Base-by-base conservation (phyloP, 2,888 invertebrate species). In the Nomada ruficornis region DNA sequence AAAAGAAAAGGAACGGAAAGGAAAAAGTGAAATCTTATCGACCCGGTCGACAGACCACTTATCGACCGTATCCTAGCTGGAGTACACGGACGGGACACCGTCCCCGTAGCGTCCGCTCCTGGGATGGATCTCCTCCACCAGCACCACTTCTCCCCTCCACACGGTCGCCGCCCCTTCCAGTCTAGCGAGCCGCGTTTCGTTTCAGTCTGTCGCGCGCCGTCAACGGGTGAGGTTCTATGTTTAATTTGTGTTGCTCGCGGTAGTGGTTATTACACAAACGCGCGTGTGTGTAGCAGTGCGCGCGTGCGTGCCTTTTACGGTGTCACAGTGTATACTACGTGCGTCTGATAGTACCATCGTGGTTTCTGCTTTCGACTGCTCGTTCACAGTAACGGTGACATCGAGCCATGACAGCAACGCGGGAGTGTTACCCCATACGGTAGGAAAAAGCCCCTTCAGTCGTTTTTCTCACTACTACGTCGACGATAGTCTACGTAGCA, bases 341-440 rank as follows among this genome's bases (percentile, higher is more conserved):
- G 80, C 81, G 84, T 75, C 74, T 73, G 77, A 77, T 74, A 78
- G 82, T 64, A 80, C 82, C 84, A 73, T 78, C 73, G 84, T 85
- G 85, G 77, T 63, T 82, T 78, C 81, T 68, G 82, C 77, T 84
- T 77, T 80, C 81, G 68, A 75, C 80, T 63, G 74, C 54, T 80
- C 78, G 71, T 55, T 74, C 26, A 74, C 71, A 81, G 13, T 64
- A 73, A 73, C 82, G 73, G 78, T 77, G 84, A 87, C 87, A 83
- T 83, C 80, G 76, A 89, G 88, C 88, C 87, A 92, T 92, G 92
- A 91, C 92, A 88, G 92, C 92, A 85, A 92, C 92, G 90, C 92
- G 91, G 91, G 92, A 92, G 89, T 91, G 91, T 91, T 92, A 92
- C 90, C 91, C 92, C 90, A 92, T 91, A 93, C 92, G 92, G 92